Evolutionary conservation across 2,888 invertebrate species (phyloP).

Genomic region (Eueremaeus valkanovi): DNA sequence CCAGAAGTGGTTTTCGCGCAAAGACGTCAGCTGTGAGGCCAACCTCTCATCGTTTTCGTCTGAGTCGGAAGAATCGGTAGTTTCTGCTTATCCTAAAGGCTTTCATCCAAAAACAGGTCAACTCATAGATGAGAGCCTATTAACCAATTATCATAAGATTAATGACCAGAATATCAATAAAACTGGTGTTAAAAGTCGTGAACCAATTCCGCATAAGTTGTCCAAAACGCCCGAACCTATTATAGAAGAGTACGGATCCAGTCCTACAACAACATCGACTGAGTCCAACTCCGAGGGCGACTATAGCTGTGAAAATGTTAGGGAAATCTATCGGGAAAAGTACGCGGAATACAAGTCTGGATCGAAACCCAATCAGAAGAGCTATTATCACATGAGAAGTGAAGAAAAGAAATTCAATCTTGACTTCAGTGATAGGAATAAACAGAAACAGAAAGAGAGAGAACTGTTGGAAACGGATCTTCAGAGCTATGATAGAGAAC

Average conservation of each 20-base stretch:
- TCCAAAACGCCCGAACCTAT: slow-evolving; percentile 30
- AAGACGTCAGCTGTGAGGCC: slow-evolving; percentile 30
- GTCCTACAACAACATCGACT: background rate
- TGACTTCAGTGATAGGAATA: slow-evolving; percentile 1
- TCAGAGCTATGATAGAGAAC: slow-evolving; percentile 22
- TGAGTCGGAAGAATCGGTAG: slow-evolving; percentile 17
- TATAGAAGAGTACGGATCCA: slow-evolving; percentile 23
- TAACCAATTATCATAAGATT: slow-evolving; percentile 17
- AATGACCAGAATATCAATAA: background rate
- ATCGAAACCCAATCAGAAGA: slow-evolving; percentile 15
- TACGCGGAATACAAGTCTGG: slow-evolving; percentile 12
- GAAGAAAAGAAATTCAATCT: slow-evolving; percentile 4
- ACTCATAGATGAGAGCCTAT: slow-evolving; percentile 19
- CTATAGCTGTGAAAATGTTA: slow-evolving; percentile 28
- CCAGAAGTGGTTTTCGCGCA: slow-evolving; percentile 18
- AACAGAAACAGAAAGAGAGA: background rate
- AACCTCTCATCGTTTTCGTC: slow-evolving; percentile 24
- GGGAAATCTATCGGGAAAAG: slow-evolving; percentile 30
- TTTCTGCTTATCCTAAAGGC: slow-evolving; percentile 32
- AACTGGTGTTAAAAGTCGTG: slow-evolving; percentile 12
- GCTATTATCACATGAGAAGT: slow-evolving; percentile 15
- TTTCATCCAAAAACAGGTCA: slow-evolving; percentile 35
- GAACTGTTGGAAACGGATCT: background rate
- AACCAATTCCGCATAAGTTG: background rate
- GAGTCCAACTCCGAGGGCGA: slow-evolving; percentile 23